Percentiles rank a stretch among this genome's conserved stretches.
Evolutionary conservation across 2,797 vertebrate species (phyloP).

Genomic region (Limnodromus scolopaceus): DNA sequence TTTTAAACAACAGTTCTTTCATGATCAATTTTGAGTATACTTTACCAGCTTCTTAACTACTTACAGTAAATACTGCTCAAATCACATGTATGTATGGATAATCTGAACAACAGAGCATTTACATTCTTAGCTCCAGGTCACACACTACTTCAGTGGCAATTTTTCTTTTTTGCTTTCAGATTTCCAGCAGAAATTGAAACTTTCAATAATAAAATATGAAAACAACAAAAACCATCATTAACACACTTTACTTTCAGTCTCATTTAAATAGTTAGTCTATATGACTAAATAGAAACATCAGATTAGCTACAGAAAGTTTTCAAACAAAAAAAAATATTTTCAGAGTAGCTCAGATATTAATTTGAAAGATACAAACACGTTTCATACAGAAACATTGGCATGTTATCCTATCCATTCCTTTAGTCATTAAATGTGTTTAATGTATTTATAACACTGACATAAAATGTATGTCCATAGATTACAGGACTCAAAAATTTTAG

Average conservation of each 20-base stretch:
- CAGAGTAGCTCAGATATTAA: neutral
- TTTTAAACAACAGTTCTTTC: neutral
- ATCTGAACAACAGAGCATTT: neutral
- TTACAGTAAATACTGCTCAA: neutral
- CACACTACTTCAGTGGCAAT: neutral
- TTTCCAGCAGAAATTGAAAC: neutral
- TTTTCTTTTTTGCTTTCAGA: neutral
- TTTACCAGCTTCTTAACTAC: neutral
- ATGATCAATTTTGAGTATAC: neutral
- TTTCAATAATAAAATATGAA: neutral
- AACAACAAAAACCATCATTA: neutral
- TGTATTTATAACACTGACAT: neutral
- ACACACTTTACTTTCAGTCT: neutral
- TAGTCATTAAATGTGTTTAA: neutral
- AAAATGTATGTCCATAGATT: neutral
- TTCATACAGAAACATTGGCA: neutral
- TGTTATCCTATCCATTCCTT: neutral
- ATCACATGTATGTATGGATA: neutral
- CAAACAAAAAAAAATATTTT: neutral
- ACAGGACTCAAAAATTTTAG: neutral
- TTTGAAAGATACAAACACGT: neutral
- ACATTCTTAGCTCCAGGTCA: neutral
- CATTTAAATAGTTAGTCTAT: neutral
- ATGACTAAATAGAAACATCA: neutral
- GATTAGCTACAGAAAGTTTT: neutral